Percentiles rank a stretch among this genome's conserved stretches.
Conservation (phyloP, 2,797 vertebrate genomes). For the Trachops cirrhosus region DNA sequence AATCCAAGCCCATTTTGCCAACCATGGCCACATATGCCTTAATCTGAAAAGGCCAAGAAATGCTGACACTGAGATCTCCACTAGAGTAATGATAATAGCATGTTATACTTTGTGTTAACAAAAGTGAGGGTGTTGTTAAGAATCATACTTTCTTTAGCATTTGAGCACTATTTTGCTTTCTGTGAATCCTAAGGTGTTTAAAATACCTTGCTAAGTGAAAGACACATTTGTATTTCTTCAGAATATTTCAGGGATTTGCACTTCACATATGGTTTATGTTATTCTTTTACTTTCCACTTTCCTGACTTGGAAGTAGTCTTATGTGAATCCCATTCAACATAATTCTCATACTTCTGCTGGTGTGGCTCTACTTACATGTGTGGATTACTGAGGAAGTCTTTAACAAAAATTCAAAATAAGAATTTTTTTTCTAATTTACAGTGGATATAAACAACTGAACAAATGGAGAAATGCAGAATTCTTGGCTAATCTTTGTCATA, state of each 20-base stretch:
- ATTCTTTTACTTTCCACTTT: not conserved
- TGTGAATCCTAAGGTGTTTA: not conserved
- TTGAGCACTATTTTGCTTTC: not conserved
- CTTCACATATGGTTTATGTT: not conserved
- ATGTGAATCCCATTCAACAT: not conserved
- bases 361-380: not conserved
- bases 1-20: not conserved
- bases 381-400: not conserved
- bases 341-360: not conserved
- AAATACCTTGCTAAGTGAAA: not conserved
- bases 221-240: not conserved
- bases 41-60: not conserved
- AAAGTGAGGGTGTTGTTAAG: not conserved
- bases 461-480: conserved; percentile 64
- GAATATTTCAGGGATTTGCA: not conserved
- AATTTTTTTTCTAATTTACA: conserved; percentile 59
- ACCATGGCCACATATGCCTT: not conserved
- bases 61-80: not conserved
- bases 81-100: not conserved
- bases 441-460: conserved; percentile 73
- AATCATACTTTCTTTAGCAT: not conserved
- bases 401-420: conserved; percentile 28
- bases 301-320: not conserved
- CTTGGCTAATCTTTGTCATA: conserved; percentile 86
- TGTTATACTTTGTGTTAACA: not conserved